Percentiles rank a stretch among this genome's conserved stretches.
These are phyloP conservation scores for Drosophila tanythrix DNA, from an alignment of 2,888 invertebrate species.

Conservation along the genomic window DNA sequence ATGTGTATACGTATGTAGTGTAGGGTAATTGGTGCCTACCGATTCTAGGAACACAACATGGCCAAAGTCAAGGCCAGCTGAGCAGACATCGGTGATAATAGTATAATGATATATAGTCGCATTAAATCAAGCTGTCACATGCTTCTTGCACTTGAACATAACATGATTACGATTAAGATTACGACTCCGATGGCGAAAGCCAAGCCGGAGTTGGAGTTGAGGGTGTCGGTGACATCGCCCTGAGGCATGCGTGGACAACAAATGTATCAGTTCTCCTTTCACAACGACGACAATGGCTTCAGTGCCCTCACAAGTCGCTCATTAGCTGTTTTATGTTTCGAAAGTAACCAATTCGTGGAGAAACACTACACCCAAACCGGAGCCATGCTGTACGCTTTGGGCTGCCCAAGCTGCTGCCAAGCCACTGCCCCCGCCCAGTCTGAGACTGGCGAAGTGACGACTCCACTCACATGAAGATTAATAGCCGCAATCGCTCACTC, in stretches of 20 bases:
- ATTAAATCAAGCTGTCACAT: constrained; percentile 38
- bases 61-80: constrained; percentile 50
- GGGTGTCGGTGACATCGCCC: constrained; percentile 58
- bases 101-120: constrained; percentile 36
- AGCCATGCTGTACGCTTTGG: constrained; percentile 24
- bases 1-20: neutral
- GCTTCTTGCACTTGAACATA: constrained; percentile 58
- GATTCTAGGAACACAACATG: constrained; percentile 24
- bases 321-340: constrained; percentile 67
- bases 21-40: neutral
- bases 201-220: constrained; percentile 13
- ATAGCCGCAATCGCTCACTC: constrained; percentile 53
- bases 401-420: constrained; percentile 3
- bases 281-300: constrained; percentile 42
- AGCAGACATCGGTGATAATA: neutral
- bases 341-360: constrained; percentile 64
- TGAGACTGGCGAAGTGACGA: constrained; percentile 27
- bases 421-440: constrained; percentile 7
- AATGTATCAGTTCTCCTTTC: constrained; percentile 65
- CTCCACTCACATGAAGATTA: constrained; percentile 60
- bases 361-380: constrained; percentile 46
- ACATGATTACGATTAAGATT: constrained; percentile 9
- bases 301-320: constrained; percentile 71
- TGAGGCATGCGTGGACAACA: constrained; percentile 18
- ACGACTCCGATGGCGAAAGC: constrained; percentile 39